Percentiles rank a stretch among this genome's conserved stretches.
Evolutionary conservation across 2,797 vertebrate genomes (phyloP).

Genomic region (Enteromius viviparus): DNA sequence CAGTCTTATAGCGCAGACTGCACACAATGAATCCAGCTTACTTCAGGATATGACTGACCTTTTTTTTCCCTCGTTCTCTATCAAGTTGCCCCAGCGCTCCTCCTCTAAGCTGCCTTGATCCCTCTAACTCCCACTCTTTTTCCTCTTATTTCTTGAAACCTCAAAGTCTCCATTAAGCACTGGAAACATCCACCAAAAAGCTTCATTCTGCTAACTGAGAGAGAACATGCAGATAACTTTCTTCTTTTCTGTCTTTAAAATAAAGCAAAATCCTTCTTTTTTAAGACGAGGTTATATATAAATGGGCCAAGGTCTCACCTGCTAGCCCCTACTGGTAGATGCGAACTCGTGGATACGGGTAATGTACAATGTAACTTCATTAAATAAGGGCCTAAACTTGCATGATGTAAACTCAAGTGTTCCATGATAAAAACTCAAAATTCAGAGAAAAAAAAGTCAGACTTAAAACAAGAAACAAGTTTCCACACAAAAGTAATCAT

Average conservation of each 20-base stretch:
- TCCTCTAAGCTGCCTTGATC: constrained; percentile 42
- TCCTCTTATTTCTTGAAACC: constrained; percentile 18
- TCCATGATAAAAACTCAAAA: not conserved
- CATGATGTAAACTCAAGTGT: not conserved
- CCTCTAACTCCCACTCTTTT: not conserved
- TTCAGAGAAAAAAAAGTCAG: not conserved
- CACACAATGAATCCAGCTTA: constrained; percentile 76
- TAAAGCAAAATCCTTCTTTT: constrained; percentile 1
- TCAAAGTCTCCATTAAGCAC: constrained; percentile 34
- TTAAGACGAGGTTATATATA: not conserved
- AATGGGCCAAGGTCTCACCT: not conserved
- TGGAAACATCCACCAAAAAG: constrained; percentile 30
- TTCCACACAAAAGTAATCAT: not conserved
- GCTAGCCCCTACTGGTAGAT: not conserved
- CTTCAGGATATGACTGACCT: constrained; percentile 71
- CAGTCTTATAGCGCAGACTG: constrained; percentile 54
- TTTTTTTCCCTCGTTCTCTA: constrained; percentile 56
- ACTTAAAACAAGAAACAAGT: not conserved
- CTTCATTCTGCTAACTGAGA: constrained; percentile 10
- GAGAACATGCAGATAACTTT: not conserved
- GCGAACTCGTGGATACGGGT: not conserved
- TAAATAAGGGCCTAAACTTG: not conserved
- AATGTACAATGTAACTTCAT: too few relatives aligned
- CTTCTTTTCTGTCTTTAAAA: constrained; percentile 6
- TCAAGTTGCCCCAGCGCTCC: constrained; percentile 43